phyloP scores from a whole-genome alignment of 2,113 vertebrate genomes.

The Ophthalmotilapia sp. region DNA sequence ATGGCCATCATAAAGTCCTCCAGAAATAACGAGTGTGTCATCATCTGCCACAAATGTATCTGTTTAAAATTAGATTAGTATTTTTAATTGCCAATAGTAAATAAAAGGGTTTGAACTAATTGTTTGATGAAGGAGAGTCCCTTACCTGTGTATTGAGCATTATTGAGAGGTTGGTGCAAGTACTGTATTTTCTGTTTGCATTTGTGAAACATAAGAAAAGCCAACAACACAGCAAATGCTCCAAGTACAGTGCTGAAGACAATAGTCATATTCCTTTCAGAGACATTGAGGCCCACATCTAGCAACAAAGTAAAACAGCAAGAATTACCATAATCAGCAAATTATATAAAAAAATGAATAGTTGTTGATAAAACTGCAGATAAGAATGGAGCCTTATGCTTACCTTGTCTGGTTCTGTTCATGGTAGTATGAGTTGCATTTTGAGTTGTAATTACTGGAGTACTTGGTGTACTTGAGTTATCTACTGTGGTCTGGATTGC shows the following conservation, averaged over 20 bases:
- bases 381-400: not conserved
- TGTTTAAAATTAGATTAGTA: conserved; percentile 16
- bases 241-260: conserved; percentile 63
- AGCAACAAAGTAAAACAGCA: not conserved
- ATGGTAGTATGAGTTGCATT: not conserved
- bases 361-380: not conserved
- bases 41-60: conserved; percentile 51
- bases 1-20: conserved; percentile 71
- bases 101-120: not conserved
- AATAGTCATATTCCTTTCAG: conserved; percentile 65
- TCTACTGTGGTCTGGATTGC: not conserved
- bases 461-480: not conserved
- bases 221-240: conserved; percentile 41
- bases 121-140: not conserved
- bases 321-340: not conserved
- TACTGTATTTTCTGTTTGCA: conserved; percentile 65
- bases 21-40: conserved; percentile 70
- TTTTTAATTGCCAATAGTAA: not conserved
- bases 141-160: conserved; percentile 59
- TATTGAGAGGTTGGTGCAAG: conserved; percentile 66
- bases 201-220: conserved; percentile 48
- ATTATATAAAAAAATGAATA: not conserved
- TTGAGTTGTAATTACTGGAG: not conserved
- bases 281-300: conserved; percentile 38
- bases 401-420: conserved; percentile 20